A percentile compares a stretch with the other conserved stretches of the same genome.
Evolutionary conservation across 1,140 invertebrate genomes (phyloP).

Genomic region (Philotrypesis tridentata): DNA sequence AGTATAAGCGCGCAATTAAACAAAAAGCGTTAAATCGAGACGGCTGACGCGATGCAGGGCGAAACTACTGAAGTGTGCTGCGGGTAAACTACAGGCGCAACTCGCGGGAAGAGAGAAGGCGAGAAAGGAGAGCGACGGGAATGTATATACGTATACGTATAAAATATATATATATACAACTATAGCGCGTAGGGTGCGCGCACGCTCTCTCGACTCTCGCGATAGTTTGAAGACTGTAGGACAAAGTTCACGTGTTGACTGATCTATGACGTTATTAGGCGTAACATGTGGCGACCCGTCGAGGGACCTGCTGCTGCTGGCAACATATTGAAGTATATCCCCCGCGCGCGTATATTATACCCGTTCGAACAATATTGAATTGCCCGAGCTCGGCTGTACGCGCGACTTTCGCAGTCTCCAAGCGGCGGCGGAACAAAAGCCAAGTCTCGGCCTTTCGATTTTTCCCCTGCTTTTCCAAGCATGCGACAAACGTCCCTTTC

Average conservation of each 20-base stretch:
- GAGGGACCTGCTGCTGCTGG: constrained; percentile 52
- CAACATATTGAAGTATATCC: constrained; percentile 58
- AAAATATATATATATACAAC: too few relatives aligned
- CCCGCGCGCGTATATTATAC: too few relatives aligned
- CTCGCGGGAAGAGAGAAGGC: constrained; percentile 3
- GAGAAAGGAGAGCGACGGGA: background rate
- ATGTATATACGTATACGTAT: too few relatives aligned
- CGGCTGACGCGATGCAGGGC: constrained; percentile 41
- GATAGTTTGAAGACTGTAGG: constrained; percentile 38
- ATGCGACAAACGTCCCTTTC: background rate
- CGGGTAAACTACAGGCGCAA: constrained; percentile 40
- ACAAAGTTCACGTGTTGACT: constrained; percentile 57
- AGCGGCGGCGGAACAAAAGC: constrained; percentile 1
- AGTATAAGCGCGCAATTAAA: background rate
- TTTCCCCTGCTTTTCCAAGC: background rate
- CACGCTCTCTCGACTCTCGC: constrained; percentile 29
- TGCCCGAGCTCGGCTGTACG: constrained; percentile 11
- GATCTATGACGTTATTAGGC: constrained; percentile 64
- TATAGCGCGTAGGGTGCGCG: background rate
- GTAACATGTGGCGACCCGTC: constrained; percentile 62
- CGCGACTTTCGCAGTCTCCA: constrained; percentile 6
- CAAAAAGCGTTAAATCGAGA: background rate
- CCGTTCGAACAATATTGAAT: constrained; percentile 34
- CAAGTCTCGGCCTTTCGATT: background rate
- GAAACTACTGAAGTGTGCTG: constrained; percentile 40